Evolutionary conservation across 2,113 vertebrate species (phyloP).

Genomic region (Pampusana beccarii): DNA sequence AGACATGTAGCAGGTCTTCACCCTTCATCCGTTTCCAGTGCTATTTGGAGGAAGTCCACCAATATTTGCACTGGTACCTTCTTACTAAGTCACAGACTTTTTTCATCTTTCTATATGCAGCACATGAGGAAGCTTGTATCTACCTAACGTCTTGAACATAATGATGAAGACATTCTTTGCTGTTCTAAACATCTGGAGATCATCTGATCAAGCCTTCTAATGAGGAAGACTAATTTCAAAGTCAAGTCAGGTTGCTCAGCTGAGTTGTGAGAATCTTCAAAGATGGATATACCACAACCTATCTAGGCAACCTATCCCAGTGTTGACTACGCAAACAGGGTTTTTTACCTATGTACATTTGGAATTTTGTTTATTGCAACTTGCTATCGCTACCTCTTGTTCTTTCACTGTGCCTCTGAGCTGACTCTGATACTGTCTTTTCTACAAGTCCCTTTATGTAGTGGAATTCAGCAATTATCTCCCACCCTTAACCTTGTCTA

Average conservation of each 20-base stretch:
- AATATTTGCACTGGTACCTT: neutral
- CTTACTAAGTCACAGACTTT: neutral
- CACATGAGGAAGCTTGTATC: neutral
- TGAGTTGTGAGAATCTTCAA: neutral
- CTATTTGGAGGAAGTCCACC: neutral
- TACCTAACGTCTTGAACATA: neutral
- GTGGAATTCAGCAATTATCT: neutral
- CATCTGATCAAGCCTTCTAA: neutral
- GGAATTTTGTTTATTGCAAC: neutral
- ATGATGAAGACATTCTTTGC: fast-evolving
- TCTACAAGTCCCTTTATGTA: neutral
- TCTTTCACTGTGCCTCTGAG: neutral
- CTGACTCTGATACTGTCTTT: neutral
- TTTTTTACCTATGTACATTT: neutral
- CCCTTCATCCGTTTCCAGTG: neutral
- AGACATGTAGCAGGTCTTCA: neutral
- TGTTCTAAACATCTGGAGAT: neutral
- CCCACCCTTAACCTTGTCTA: neutral
- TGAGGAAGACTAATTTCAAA: neutral
- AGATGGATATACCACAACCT: neutral
- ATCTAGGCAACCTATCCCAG: neutral
- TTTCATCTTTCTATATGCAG: neutral
- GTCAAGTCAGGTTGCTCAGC: neutral
- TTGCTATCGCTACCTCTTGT: neutral
- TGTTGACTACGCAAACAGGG: neutral